phyloP scores from a whole-genome alignment of 2,113 vertebrate genomes.

The Triplophysa tibetana region DNA sequence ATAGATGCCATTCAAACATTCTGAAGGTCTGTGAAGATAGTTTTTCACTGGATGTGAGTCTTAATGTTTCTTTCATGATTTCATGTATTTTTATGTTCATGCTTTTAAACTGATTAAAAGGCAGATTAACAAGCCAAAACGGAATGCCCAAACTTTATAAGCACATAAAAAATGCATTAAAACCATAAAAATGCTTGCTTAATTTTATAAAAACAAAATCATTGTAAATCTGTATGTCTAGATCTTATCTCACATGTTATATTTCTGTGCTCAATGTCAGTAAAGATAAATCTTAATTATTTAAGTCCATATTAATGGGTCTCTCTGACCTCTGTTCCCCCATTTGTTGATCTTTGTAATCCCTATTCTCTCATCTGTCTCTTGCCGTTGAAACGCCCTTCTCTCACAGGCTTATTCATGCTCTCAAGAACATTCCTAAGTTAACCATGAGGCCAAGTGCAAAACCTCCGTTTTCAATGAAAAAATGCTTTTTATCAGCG shows the following conservation, averaged over 20 bases:
- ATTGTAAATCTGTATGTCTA: neutral
- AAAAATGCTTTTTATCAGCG: slow-evolving; percentile 21
- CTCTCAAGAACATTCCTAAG: slow-evolving; percentile 24
- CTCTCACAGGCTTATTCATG: slow-evolving; percentile 2
- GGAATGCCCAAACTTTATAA: no score
- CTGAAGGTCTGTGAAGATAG: no score
- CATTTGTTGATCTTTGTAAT: slow-evolving; percentile 26
- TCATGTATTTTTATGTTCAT: no score
- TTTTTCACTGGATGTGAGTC: no score
- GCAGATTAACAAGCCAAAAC: no score
- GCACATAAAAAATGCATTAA: no score
- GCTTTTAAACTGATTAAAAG: no score
- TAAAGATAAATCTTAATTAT: slow-evolving; percentile 9
- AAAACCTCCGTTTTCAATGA: slow-evolving; percentile 1
- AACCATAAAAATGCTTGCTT: no score
- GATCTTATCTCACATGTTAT: neutral
- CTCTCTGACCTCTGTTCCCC: slow-evolving; percentile 21
- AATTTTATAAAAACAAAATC: no score
- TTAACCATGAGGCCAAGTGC: neutral
- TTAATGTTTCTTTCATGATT: no score
- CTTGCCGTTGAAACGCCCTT: neutral
- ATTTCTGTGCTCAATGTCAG: neutral
- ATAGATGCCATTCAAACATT: no score
- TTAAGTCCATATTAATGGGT: slow-evolving; percentile 1
- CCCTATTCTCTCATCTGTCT: slow-evolving; percentile 26